Base-by-base conservation (phyloP, 2,888 invertebrate species). In the Lucinisca nassula region DNA sequence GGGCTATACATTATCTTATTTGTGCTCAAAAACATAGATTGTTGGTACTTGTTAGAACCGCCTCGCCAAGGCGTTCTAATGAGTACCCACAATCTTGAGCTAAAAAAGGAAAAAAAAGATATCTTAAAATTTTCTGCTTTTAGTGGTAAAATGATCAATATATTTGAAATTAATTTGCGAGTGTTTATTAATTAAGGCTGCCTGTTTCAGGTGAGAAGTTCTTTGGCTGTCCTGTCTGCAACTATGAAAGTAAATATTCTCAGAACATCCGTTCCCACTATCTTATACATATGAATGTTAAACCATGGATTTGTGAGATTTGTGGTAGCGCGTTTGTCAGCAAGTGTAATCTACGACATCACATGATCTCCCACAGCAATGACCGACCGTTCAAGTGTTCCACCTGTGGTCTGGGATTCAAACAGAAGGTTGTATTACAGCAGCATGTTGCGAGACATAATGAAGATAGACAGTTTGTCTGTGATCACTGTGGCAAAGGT, bases 401-500 rank as follows among this genome's bases (percentile, higher is more conserved):
- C 10, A 67, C 30, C 1, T 67, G 67, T 35, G 67, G 67, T 21
- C 1, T 67, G 17, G 67, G 67, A 35, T 67, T 67, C 21, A 67
- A 67, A 67, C 67, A 67, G 67, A 67, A 67, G 21, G 67, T 67
- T 4, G 67, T 67, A 12, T 24, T 67, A 67, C 67, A 67, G 21
- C 67, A 67, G 35, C 67, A 67, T 35, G 67, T 67, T 2, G 67
- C 67, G 17, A 32, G 67, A 35, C 67, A 67, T 67, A 67, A 67
- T 21, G 67, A 67, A 21, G 67, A 67, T 35, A 32, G 67, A 35
- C 67, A 67, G 35, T 67, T 67, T 67, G 67, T 67, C 1, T 67
- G 67, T 35, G 67, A 67, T 17, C 67, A 67, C 21, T 67, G 67
- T 67, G 67, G 67, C 32, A 67, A 67, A 67, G 67, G 67, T 67